Evolutionary conservation across 1,140 invertebrate species (phyloP), one percentile per base, ranked within the genome.

Genomic region (Branchinecta lindahli): DNA sequence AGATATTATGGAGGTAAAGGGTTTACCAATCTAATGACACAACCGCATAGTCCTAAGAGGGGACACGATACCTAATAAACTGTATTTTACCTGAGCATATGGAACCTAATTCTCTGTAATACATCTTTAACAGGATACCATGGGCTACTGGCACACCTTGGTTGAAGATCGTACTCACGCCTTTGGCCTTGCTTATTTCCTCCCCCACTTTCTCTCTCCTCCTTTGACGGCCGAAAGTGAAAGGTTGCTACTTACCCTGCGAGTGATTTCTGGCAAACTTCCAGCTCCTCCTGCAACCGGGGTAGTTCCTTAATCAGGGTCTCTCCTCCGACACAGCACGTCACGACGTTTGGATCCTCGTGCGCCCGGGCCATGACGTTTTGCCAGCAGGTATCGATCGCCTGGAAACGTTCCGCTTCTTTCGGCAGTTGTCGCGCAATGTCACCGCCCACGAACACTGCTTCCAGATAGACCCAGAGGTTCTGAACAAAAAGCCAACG

Each of bases 311-410:
- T 92, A 76, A 90, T 91, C 0, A 97, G 80, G 47, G 94, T 85
- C 78, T 98, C 94, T 75, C 97, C 94, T 8, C 93, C 92, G 7
- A 97, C 93, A 79, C 94, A 97, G 77, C 94, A 97, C 20, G 90
- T 87, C 3, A 97, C 92, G 3, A 97, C 94, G 45, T 93, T 92
- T 0, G 94, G 90, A 0, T 91, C 96, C 79, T 97, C 94, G 75
- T 95, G 91, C 0, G 92, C 92, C 66, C 91, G 79, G 75, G 92
- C 90, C 94, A 98, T 97, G 44, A 97, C 96, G 78, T 96, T 96
- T 77, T 96, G 92, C 94, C 95, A 98, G 3, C 92, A 94, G 76
- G 96, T 96, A 78, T 98, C 95, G 72, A 98, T 97, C 81, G 94
- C 96, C 21, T 91, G 92, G 80, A 97, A 97, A 70, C 90, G 85